Evolutionary conservation across 2,113 vertebrate species (phyloP).

Genomic region (Pyrgilauda ruficollis): DNA sequence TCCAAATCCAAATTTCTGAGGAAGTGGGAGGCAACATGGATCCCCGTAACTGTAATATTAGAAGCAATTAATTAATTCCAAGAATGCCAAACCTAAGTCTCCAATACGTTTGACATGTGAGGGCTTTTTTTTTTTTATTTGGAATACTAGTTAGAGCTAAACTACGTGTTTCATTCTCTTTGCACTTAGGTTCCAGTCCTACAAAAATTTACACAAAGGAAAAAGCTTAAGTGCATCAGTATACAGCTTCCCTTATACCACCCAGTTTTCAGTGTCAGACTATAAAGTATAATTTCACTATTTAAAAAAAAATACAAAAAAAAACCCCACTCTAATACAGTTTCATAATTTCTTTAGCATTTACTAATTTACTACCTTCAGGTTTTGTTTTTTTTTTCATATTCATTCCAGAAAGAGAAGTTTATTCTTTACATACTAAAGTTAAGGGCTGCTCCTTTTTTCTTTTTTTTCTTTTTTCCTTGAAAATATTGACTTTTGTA

Average conservation of each 20-base stretch:
- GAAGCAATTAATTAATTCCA: neutral
- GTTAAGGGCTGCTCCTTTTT: neutral
- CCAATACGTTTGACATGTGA: neutral
- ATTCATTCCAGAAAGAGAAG: neutral
- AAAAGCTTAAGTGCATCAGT: neutral
- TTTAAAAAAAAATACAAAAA: neutral
- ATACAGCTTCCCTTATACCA: neutral
- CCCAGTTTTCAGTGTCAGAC: neutral
- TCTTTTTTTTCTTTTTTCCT: neutral
- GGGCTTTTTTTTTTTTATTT: neutral
- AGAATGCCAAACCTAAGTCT: neutral
- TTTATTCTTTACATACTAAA: neutral
- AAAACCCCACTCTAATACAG: rapidly evolving
- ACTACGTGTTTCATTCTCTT: neutral
- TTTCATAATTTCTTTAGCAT: neutral
- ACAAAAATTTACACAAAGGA: neutral
- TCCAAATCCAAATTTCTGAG: neutral
- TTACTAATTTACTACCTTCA: neutral
- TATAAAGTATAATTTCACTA: neutral
- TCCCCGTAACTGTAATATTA: neutral
- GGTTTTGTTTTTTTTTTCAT: neutral
- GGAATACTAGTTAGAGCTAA: neutral
- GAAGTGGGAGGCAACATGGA: neutral
- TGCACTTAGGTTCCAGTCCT: neutral
- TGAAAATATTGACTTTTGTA: neutral